Evolutionary conservation across 2,113 vertebrate species (phyloP).

Genomic region (Mus pahari): DNA sequence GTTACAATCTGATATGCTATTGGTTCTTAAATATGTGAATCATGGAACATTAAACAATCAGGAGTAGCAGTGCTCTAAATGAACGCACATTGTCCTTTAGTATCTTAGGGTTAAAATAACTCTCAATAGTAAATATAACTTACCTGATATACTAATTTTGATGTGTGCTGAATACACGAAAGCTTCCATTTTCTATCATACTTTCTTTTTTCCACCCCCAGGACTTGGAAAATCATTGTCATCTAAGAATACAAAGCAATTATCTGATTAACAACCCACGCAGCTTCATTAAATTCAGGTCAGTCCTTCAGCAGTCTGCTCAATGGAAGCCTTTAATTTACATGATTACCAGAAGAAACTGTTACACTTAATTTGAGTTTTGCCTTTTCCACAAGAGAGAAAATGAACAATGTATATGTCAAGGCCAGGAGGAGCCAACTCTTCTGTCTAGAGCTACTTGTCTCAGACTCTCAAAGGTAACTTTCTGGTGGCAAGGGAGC

Average conservation of each 20-base stretch:
- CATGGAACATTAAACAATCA: neutral
- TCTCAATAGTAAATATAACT: neutral
- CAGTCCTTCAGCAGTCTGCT: neutral
- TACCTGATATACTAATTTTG: neutral
- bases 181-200: neutral
- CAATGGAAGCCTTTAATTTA: neutral
- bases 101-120: neutral
- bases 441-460: neutral
- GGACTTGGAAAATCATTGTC: neutral
- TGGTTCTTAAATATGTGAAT: neutral
- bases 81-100: neutral
- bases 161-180: neutral
- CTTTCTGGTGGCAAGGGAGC: neutral
- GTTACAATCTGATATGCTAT: neutral
- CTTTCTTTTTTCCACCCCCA: neutral
- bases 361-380: neutral
- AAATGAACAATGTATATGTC: neutral
- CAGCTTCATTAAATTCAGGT: neutral
- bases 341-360: neutral
- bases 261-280: neutral
- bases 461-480: neutral
- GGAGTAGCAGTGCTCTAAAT: neutral
- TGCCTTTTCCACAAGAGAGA: neutral
- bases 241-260: neutral
- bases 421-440: too few relatives aligned